Percentiles rank a stretch among this genome's conserved stretches.
Evolutionary conservation across 2,113 vertebrate species (phyloP).

Genomic region (Peromyscus polionotus): DNA sequence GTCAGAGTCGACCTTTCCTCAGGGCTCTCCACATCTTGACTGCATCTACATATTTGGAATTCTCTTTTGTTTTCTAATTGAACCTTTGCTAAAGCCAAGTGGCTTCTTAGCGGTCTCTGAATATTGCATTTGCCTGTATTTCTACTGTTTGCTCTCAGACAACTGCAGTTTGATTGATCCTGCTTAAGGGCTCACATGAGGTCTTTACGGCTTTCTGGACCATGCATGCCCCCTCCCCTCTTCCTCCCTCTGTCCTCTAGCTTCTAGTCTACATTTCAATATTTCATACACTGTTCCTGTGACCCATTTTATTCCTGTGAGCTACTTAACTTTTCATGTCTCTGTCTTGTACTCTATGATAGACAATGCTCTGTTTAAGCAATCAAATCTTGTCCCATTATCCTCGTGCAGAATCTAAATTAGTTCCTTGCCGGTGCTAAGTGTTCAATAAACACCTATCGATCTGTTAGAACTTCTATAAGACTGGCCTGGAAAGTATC

Average conservation of each 20-base stretch:
- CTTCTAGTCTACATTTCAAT: neutral
- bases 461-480: conserved; percentile 35
- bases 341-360: neutral
- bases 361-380: neutral
- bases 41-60: neutral
- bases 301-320: neutral
- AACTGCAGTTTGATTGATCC: neutral
- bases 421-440: conserved; percentile 48
- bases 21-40: neutral
- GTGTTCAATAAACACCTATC: conserved; percentile 29
- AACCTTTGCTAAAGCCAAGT: neutral
- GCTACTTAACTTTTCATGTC: neutral
- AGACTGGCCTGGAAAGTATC: neutral
- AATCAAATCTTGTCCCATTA: neutral
- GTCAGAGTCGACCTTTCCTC: neutral
- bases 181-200: neutral
- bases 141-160: neutral
- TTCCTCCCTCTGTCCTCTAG: neutral
- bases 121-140: neutral
- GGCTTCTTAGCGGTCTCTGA: neutral
- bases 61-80: neutral
- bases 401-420: conserved; percentile 37
- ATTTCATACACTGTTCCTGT: neutral
- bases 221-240: neutral
- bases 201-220: too few species aligned